A percentile compares a stretch with the other conserved stretches of the same genome.
Conservation (phyloP, 2,113 vertebrate species). For the Malurus alboscapulatus region DNA sequence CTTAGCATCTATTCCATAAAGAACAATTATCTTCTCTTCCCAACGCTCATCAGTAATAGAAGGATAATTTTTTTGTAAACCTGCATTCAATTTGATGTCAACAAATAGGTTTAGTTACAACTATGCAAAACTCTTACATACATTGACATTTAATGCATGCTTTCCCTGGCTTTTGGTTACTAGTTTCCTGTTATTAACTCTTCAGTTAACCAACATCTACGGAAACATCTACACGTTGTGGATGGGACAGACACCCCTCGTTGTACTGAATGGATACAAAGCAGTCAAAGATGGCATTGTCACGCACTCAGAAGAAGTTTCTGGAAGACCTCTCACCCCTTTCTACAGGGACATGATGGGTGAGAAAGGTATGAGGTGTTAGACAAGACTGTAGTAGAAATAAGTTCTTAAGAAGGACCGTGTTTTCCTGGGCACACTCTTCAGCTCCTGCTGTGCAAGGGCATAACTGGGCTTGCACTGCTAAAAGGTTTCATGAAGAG, state of each 20-base stretch:
- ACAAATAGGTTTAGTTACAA: background rate
- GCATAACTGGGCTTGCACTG: background rate
- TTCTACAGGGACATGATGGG: constrained; percentile 67
- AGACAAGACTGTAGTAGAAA: background rate
- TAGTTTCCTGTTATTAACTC: background rate
- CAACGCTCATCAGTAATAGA: background rate
- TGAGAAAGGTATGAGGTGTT: constrained; percentile 50
- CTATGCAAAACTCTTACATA: background rate
- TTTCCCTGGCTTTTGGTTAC: background rate
- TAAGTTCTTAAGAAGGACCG: background rate
- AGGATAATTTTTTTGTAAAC: background rate
- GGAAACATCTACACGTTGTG: constrained; percentile 63
- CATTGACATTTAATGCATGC: background rate
- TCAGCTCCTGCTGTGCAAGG: background rate
- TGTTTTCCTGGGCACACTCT: background rate
- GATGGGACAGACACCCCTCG: constrained; percentile 53
- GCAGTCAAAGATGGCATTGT: constrained; percentile 60
- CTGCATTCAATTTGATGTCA: background rate
- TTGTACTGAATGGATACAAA: constrained; percentile 67
- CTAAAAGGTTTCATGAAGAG: background rate
- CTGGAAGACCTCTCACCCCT: constrained; percentile 50
- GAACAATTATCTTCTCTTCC: background rate
- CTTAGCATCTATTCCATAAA: background rate
- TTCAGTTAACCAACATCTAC: constrained; percentile 51
- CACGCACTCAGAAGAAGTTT: constrained; percentile 58